Conservation (phyloP, 1,140 invertebrate species). For the Arctopsyche grandis region DNA sequence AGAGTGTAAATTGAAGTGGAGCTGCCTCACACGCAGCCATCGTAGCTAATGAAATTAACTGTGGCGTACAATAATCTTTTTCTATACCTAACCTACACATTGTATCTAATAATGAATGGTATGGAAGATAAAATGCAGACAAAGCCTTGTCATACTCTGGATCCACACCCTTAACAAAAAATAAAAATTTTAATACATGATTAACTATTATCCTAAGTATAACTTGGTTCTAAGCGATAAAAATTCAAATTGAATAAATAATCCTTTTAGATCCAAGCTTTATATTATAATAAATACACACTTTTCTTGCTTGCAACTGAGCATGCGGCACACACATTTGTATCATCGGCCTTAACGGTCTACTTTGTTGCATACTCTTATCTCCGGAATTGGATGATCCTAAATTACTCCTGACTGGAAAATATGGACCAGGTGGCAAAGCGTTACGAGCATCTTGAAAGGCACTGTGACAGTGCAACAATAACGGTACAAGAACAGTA, state of each 20-base stretch:
- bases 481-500: conserved; percentile 81
- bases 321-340: conserved; percentile 87
- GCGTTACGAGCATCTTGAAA: conserved; percentile 81
- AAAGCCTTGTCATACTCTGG: conserved; percentile 82
- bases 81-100: conserved; percentile 89
- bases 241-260: background rate
- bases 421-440: conserved; percentile 77
- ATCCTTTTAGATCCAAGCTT: background rate
- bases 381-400: conserved; percentile 58
- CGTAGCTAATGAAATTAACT: conserved; percentile 82
- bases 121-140: conserved; percentile 81
- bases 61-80: conserved; percentile 80
- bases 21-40: conserved; percentile 89
- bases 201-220: too few species aligned
- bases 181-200: background rate
- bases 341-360: conserved; percentile 83
- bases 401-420: conserved; percentile 70
- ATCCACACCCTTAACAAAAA: conserved; percentile 71
- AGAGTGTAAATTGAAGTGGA: conserved; percentile 82
- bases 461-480: conserved; percentile 85
- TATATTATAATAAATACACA: conserved; percentile 60
- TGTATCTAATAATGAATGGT: conserved; percentile 86
- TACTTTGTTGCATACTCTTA: conserved; percentile 62
- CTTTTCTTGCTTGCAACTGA: conserved; percentile 76
- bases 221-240: conserved; percentile 24